Base-by-base conservation (phyloP, 2,888 invertebrate species). In the Lasioglossum marginatum region DNA sequence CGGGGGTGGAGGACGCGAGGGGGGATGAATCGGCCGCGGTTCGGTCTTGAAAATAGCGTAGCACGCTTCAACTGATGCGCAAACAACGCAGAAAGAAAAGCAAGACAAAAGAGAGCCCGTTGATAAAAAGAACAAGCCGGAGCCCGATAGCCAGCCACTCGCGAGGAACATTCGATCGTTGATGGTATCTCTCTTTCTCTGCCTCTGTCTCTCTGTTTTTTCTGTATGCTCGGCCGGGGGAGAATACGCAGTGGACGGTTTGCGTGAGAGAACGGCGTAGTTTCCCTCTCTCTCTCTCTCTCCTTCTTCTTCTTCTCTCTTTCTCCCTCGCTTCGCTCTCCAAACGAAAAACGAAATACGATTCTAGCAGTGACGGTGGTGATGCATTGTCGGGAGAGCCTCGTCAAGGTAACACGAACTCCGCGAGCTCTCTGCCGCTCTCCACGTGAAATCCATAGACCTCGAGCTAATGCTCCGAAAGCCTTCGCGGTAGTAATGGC, bases 351-450 rank as follows among this genome's bases (percentile, higher is more conserved):
- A 87, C 87, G 87, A 85, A 88, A 83, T 78, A 79, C 83, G 81
- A 79, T 83, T 81, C 43, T 78, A 83, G 81, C 72, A 72, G 81
- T 27, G 76, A 83, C 81, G 74, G 37, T 77, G 86, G 86, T 82
- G 82, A 86, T 87, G 86, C 87, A 87, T 86, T 72, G 87, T 87
- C 87, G 87, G 70, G 82, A 52, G 79, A 82, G 79, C 57, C 82
- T 77, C 87, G 85, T 86, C 86, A 77, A 79, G 86, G 86, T 81
- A 86, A 79, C 79, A 82, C 81, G 86, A 78, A 81, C 81, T 81
- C 40, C 40, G 23, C 73, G 31, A n/a, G n/a, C 37, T 52, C 23
- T 40, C 19, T 23, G 31, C 34, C 66, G 73, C 48, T 63, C 31
- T 16, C 68, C 68, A 48, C 86, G 86, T 68, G 86, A 86, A 86